These are phyloP conservation scores for Riparia riparia DNA, from an alignment of 2,113 vertebrate species.

Conservation along the genomic window DNA sequence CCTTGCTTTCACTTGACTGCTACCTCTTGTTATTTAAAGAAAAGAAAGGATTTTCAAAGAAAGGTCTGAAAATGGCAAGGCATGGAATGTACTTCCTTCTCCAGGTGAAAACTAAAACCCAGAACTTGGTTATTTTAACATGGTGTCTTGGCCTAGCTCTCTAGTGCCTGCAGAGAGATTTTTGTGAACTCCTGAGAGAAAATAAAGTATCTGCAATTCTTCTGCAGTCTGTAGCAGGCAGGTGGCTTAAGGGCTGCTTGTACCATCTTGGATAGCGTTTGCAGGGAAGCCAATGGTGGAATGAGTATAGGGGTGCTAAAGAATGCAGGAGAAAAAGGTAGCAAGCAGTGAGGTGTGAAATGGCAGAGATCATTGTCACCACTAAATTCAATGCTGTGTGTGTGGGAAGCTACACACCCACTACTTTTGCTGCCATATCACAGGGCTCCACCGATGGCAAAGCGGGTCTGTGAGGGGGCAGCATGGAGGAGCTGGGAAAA, in stretches of 20 bases:
- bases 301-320: background rate
- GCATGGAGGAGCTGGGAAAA: background rate
- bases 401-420: background rate
- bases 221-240: background rate
- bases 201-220: background rate
- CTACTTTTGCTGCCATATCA: background rate
- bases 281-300: background rate
- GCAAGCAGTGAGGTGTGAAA: background rate
- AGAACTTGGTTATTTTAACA: background rate
- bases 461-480: background rate
- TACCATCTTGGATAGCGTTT: background rate
- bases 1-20: constrained; percentile 60
- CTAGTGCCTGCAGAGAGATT: background rate
- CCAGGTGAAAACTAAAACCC: background rate
- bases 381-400: background rate
- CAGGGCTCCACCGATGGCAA: background rate
- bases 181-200: background rate
- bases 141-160: background rate
- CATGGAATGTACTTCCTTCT: background rate
- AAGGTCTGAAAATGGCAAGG: background rate
- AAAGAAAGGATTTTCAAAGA: constrained; percentile 45
- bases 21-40: constrained; percentile 74
- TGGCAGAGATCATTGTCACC: background rate
- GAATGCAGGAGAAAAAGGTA: background rate
- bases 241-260: background rate